phyloP scores from a whole-genome alignment of 2,113 vertebrate genomes.

The Bungarus multicinctus region DNA sequence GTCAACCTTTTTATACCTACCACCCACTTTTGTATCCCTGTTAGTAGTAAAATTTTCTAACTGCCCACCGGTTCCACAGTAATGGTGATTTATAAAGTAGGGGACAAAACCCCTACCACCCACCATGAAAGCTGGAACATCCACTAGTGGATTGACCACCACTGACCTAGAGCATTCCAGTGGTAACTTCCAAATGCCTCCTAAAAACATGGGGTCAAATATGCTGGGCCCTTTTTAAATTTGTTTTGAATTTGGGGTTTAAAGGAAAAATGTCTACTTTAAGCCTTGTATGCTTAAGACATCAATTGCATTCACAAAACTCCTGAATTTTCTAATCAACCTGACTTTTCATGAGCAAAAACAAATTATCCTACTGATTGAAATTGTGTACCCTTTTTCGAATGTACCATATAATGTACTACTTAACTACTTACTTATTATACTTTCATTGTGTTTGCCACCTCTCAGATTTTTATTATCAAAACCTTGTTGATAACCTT shows the following conservation, averaged over 20 bases:
- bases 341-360: neutral
- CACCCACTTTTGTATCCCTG: no score
- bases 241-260: neutral
- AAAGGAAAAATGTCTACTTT: neutral
- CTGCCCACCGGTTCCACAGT: no score
- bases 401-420: neutral
- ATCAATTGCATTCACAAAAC: neutral
- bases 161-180: neutral
- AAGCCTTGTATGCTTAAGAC: neutral
- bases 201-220: neutral
- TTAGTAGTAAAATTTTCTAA: no score
- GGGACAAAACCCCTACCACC: no score
- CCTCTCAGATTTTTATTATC: neutral
- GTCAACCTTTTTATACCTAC: no score
- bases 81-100: no score
- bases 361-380: neutral
- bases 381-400: neutral
- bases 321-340: neutral
- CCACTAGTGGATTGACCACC: no score
- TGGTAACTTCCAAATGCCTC: neutral
- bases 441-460: neutral
- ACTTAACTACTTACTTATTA: neutral
- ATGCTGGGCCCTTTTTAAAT: neutral
- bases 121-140: no score
- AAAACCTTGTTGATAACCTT: neutral